Conservation (phyloP, 2,113 vertebrate genomes). For the Alectura lathami region DNA sequence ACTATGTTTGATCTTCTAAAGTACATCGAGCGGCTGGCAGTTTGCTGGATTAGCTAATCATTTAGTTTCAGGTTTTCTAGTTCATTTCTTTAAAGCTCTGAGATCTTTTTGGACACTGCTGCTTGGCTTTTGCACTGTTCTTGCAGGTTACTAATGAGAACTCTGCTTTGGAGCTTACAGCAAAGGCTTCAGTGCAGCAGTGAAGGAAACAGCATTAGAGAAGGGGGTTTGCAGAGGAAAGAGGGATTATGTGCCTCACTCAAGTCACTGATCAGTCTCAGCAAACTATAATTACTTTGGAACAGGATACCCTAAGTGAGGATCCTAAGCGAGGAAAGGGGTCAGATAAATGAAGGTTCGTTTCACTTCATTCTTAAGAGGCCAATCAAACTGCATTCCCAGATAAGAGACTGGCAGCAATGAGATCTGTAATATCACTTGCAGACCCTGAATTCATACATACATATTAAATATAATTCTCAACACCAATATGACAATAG, state of each 20-base stretch:
- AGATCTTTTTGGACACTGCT: not conserved
- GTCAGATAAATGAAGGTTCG: not conserved
- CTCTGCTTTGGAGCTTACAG: not conserved
- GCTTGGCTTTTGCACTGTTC: not conserved
- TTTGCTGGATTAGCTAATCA: conserved; percentile 47
- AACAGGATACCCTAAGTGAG: not conserved
- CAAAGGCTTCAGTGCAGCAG: not conserved
- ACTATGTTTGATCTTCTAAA: not conserved
- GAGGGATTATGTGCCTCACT: not conserved
- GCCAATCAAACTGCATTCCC: not conserved
- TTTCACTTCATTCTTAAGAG: not conserved
- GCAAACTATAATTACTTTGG: conserved; percentile 15
- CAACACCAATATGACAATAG: not conserved
- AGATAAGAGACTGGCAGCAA: not conserved
- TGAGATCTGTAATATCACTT: not conserved
- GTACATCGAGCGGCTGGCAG: not conserved
- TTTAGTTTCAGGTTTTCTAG: conserved; percentile 14
- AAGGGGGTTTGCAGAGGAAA: not conserved
- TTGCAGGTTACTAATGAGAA: conserved; percentile 40
- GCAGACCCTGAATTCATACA: not conserved
- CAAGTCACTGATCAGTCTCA: conserved; percentile 31
- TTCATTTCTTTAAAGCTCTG: not conserved
- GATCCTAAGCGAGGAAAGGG: not conserved
- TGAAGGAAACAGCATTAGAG: conserved; percentile 10
- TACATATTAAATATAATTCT: not conserved